Conservation (phyloP, 2,888 invertebrate species). For the Synanthedon tipuliformis region DNA sequence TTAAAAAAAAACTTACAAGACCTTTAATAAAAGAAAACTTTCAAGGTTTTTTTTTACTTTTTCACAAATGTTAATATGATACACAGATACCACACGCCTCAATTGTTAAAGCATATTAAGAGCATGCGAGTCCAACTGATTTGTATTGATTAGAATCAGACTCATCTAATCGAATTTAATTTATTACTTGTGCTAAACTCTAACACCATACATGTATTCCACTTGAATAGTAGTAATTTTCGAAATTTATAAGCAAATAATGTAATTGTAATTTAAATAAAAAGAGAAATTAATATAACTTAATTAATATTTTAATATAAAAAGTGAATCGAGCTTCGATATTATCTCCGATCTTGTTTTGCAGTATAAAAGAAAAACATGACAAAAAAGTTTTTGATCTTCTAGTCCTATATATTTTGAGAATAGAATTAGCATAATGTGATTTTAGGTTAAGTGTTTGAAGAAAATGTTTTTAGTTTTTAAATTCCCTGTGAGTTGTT, state of each 20-base stretch:
- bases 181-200: too few species aligned
- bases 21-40: too few species aligned
- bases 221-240: too few species aligned
- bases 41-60: too few species aligned
- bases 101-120: too few species aligned
- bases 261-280: slow-evolving; percentile 8
- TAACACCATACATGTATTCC: too few species aligned
- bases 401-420: slow-evolving; percentile 51
- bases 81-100: too few species aligned
- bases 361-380: slow-evolving; percentile 18
- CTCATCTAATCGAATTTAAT: too few species aligned
- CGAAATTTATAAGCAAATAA: neutral
- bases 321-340: slow-evolving; percentile 31
- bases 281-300: slow-evolving; percentile 3
- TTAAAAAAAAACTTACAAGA: too few species aligned
- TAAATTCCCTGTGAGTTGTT: neutral
- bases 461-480: neutral
- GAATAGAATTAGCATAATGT: slow-evolving; percentile 17
- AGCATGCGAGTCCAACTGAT: too few species aligned
- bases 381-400: slow-evolving; percentile 29
- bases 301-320: neutral
- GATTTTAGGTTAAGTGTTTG: slow-evolving; percentile 15
- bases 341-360: slow-evolving; percentile 40
- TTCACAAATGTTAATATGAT: too few species aligned
- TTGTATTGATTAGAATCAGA: too few species aligned